phyloP scores from a whole-genome alignment of 92 coral and sea anemone genomes.

The Epizoanthus stellaris region DNA sequence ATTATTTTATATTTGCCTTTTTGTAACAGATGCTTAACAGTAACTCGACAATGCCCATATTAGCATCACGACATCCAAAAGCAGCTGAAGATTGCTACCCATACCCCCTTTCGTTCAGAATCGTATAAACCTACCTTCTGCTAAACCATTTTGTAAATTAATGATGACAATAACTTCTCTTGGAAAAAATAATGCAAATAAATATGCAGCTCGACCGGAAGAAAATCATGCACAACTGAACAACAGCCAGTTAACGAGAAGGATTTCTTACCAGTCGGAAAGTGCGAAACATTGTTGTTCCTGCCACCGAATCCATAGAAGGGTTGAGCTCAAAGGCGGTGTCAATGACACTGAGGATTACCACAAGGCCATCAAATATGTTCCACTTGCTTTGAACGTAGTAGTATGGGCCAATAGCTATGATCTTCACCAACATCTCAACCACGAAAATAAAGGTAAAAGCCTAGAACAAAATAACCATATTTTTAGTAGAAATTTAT shows the following conservation, averaged over 20 bases:
- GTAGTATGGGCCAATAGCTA: slow-evolving; percentile 64
- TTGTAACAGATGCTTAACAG: no score
- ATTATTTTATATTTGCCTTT: no score
- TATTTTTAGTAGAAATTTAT: neutral
- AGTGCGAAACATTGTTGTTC: slow-evolving; percentile 81
- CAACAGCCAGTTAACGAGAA: neutral
- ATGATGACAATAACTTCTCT: no score
- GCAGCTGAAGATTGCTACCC: no score
- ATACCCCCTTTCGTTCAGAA: no score
- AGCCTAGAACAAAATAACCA: slow-evolving; percentile 45
- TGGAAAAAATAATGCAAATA: no score
- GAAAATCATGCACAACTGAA: neutral
- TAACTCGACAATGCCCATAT: no score
- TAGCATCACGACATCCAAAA: no score
- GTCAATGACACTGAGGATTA: slow-evolving; percentile 75
- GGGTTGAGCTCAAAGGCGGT: slow-evolving; percentile 49
- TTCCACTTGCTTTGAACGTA: slow-evolving; percentile 87
- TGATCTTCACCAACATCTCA: slow-evolving; percentile 75
- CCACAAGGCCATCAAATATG: slow-evolving; percentile 73
- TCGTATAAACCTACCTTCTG: no score
- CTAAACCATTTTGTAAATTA: no score
- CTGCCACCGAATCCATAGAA: slow-evolving; percentile 36
- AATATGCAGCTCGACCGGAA: no score
- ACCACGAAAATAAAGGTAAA: slow-evolving; percentile 76
- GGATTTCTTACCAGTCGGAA: slow-evolving; percentile 79